Percentiles rank a stretch among this genome's conserved stretches.
Evolutionary conservation across 2,113 vertebrate genomes (phyloP).

Genomic region (Neomonachus schauinslandi): DNA sequence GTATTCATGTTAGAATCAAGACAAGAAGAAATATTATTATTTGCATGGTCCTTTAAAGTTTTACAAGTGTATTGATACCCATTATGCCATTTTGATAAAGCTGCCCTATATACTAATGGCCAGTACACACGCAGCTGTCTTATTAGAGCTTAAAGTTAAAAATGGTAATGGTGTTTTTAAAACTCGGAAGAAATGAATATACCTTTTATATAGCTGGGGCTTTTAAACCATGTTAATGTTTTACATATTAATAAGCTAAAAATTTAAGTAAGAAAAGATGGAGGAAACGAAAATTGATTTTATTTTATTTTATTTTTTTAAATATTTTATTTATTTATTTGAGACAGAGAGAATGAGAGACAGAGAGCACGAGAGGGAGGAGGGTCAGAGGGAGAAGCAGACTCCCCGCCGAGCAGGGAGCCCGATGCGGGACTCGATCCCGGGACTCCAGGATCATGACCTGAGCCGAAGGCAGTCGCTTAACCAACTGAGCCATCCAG

Average conservation of each 20-base stretch:
- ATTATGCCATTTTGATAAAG: neutral
- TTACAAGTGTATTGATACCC: neutral
- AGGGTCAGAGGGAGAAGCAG: no score
- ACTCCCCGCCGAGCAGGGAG: no score
- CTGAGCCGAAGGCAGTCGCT: no score
- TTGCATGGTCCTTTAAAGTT: neutral
- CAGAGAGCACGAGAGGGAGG: no score
- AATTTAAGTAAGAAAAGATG: neutral
- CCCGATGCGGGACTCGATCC: no score
- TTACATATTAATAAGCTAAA: neutral
- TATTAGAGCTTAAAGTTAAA: neutral
- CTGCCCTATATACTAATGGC: neutral
- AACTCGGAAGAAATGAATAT: neutral
- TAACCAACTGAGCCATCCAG: no score
- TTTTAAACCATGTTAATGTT: slow-evolving; percentile 21
- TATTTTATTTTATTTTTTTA: no score
- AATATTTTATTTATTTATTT: no score
- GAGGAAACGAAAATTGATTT: slow-evolving; percentile 2
- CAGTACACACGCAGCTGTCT: neutral
- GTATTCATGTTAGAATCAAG: neutral
- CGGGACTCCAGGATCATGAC: no score
- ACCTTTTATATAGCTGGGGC: neutral
- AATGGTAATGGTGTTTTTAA: neutral
- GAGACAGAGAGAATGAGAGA: no score
- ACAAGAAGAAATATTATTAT: slow-evolving; percentile 32